Evolutionary conservation across 2,113 vertebrate species (phyloP), one percentile per base, ranked within the genome.

Genomic region (Eptesicus fuscus): DNA sequence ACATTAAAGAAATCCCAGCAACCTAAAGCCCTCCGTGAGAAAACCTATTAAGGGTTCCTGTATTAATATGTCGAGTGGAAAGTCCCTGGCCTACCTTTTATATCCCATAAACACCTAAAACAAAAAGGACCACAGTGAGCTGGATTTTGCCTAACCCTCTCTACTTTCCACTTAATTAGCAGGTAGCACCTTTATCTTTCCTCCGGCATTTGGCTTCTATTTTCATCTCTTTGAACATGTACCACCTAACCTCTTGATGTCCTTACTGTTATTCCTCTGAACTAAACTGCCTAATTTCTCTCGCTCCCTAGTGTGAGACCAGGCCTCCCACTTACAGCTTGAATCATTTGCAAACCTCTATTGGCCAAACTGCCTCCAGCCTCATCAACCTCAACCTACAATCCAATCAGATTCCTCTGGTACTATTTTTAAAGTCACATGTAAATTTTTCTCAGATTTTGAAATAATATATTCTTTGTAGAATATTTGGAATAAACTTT

Each of bases 1-100:
- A 80, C 49, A 80, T 90, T 87, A 93, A 77, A 84, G 69, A 92
- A 95, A 93, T 67, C 4, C 22, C 92, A 92, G 80, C 82, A 89
- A 83, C 83, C 16, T 74, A 61, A 93, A 92, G 71, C 16, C 35
- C 47, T 88, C 18, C 7, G n/a, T 71, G 35, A 92, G 87, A 86
- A 90, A 65, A 32, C 20, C 77, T 73, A 18, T 49, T 76, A 65
- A 93, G 25, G 7, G 10, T 59, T 69, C 23, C 44, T 89, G 30
- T 76, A 44, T 89, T 74, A 90, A 69, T n/a, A 69, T 44, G 30
- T 91, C 65, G 87, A 84, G 65, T n/a, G 63, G 74, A 67, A 83
- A 91, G 42, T 59, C 56, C 40, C 87, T 35, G n/a, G 84, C 51
- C 71, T 90, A 80, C 79, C 23, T 79, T 83, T 93, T 87, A 70